These are phyloP conservation scores for Hanleya hanleyi DNA, from an alignment of 2,888 invertebrate genomes.

Conservation along the genomic window DNA sequence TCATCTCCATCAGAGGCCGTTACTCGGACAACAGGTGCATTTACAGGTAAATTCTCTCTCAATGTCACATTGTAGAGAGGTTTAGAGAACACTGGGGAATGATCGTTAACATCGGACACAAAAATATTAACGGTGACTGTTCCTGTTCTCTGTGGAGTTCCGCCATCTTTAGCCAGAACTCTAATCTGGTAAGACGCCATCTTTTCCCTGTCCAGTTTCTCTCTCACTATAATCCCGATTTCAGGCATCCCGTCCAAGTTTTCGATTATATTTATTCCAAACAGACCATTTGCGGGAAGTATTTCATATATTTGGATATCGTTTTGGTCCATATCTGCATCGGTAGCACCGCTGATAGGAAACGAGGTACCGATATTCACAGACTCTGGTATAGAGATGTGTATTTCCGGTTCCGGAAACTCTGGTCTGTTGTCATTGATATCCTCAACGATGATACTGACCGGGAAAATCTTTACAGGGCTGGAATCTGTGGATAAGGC, in stretches of 20 bases:
- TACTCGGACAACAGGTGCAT: slow-evolving; percentile 75
- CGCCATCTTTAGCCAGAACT: slow-evolving; percentile 61
- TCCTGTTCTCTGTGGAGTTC: slow-evolving; percentile 53
- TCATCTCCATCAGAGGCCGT: slow-evolving; percentile 88
- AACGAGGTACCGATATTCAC: slow-evolving; percentile 37
- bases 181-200: slow-evolving; percentile 47
- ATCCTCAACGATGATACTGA: slow-evolving; percentile 52
- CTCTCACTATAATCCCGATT: slow-evolving; percentile 53
- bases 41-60: slow-evolving; percentile 46
- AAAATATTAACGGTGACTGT: slow-evolving; percentile 52
- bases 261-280: slow-evolving; percentile 39
- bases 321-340: slow-evolving; percentile 49
- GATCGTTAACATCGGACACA: slow-evolving; percentile 62
- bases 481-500: slow-evolving; percentile 40
- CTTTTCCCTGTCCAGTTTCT: slow-evolving; percentile 55
- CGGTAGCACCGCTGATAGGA: slow-evolving; percentile 46
- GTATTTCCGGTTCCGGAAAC: slow-evolving; percentile 38
- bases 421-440: slow-evolving; percentile 58
- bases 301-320: slow-evolving; percentile 47
- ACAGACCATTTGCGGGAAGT: slow-evolving; percentile 41
- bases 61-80: slow-evolving; percentile 51
- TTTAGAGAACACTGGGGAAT: slow-evolving; percentile 52
- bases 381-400: slow-evolving; percentile 47
- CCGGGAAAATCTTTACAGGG: slow-evolving; percentile 48
- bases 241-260: slow-evolving; percentile 46